Base-by-base conservation (phyloP, 2,113 vertebrate genomes). In the Ictalurus punctatus region DNA sequence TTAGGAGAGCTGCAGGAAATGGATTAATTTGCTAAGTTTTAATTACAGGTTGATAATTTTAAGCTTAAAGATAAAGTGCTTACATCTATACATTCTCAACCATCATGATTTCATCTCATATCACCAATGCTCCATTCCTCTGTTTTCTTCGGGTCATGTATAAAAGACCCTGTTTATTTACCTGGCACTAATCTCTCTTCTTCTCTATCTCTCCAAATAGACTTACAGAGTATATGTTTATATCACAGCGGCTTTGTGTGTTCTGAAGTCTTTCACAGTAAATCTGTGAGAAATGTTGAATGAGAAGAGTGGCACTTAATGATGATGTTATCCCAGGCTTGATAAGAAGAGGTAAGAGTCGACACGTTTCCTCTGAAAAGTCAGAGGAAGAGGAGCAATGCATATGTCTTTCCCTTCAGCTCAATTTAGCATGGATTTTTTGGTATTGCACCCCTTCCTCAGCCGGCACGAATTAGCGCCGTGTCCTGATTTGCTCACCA, bases 261-360 rank as follows among this genome's bases (percentile, higher is more conserved):
- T 78, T 89, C 30, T 54, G 48, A 54, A 69, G 82, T 85, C 86
- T 87, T 85, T 84, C 69, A 44, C 58, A 87, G 54, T 19, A 58
- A 73, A 85, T 56, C 81, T 89, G 63, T 86, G 87, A 85, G 84
- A 84, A 79, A 91, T 52, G 52, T n/a, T 63, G 54, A 84, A 65
- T 73, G 63, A 82, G 54, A 88, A 79, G 76, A 90, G 85, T 91
- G 90, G 89, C 90, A 91, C 91, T 90, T 89, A 30, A 89, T 89
- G 89, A 90, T 30, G 61, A 93, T 89, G 90, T 93, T 65, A 90
- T 90, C 88, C 86, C 90, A 89, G 88, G 88, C 91, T 30, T 92
- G 91, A 78, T 90, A 92, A 89, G 92, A 83, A 69, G 86, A 90
- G 87, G 86, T 81, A 85, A 86, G 71, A 73, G 84, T 85, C 65